phyloP scores from a whole-genome alignment of 2,797 vertebrate species.

The Philypnodon macrostomus region DNA sequence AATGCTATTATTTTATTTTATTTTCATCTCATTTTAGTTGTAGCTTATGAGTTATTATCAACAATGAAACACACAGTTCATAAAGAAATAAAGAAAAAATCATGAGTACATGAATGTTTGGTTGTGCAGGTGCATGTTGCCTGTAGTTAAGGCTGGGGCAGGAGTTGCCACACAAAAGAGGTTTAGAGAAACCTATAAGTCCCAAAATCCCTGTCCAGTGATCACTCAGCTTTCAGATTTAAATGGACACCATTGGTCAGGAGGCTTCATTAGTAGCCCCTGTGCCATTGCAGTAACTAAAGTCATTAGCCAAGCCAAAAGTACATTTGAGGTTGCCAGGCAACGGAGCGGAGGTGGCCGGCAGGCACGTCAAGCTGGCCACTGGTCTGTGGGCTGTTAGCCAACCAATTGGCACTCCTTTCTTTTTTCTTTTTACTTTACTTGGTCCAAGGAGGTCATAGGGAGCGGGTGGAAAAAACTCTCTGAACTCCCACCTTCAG shows the following conservation, averaged over 20 bases:
- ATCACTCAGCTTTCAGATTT: slow-evolving; percentile 68
- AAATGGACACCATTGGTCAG: slow-evolving; percentile 67
- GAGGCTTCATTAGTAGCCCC: slow-evolving; percentile 72
- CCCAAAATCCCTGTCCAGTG: slow-evolving; percentile 54
- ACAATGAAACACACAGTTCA: too few relatives aligned
- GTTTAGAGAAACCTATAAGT: slow-evolving; percentile 54
- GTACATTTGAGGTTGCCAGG: slow-evolving; percentile 78
- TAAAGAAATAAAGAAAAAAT: slow-evolving; percentile 1
- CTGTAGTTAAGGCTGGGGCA: slow-evolving; percentile 24
- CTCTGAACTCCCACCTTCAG: slow-evolving; percentile 57
- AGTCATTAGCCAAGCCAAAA: slow-evolving; percentile 75
- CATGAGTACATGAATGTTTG: too few relatives aligned
- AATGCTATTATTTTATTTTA: too few relatives aligned
- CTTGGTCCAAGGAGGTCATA: slow-evolving; percentile 65
- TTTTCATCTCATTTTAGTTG: too few relatives aligned
- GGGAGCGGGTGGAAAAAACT: slow-evolving; percentile 42
- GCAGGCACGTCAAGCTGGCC: slow-evolving; percentile 54
- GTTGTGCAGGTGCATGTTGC: slow-evolving; percentile 12
- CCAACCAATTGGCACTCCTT: slow-evolving; percentile 70
- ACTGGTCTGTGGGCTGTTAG: slow-evolving; percentile 61
- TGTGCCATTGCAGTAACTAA: slow-evolving; percentile 68
- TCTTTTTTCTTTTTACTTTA: slow-evolving; percentile 48
- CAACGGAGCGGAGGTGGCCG: slow-evolving; percentile 65
- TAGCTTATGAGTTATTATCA: too few relatives aligned
- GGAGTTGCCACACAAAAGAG: slow-evolving; percentile 51